Base-by-base conservation (phyloP, 2,888 invertebrate genomes). In the Lasioglossum lativentre region DNA sequence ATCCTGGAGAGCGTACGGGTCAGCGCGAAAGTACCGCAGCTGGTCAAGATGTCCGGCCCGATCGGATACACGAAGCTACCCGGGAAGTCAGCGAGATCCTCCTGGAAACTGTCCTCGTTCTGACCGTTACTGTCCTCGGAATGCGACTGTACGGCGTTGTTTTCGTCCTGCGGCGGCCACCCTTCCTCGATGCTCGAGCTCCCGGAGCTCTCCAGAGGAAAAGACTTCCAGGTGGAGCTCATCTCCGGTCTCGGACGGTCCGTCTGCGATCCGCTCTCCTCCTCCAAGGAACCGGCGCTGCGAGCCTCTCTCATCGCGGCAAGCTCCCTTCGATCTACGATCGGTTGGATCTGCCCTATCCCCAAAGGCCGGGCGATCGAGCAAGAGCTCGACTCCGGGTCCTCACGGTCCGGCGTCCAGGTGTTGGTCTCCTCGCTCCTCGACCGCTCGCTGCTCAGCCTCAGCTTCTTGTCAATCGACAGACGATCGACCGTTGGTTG, bases 131-230 rank as follows among this genome's bases (percentile, higher is more conserved):
- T 94, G 74, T 94, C 94, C 76, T 95, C 94, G 6, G 93, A 93
- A 4, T 94, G 93, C 2, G 93, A 93, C 38, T 94, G 95, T 14
- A 91, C 91, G 40, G 93, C 92, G 40, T 92, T 92, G 73, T 84
- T 91, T 52, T 94, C 93, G 93, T 98, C 98, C 73, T 97, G 97
- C 16, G 97, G 97, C 92, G 97, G 96, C 96, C 97, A 97, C 10
- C 97, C 97, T 93, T 98, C 98, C 94, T 98, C 98, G 72, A 98
- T 96, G 93, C 98, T 98, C 5, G 98, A 98, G 87, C 98, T 98
- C 59, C 97, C 98, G 76, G 98, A 98, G 93, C 98, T 98, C 93
- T 98, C 98, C 27, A 98, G 96, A 38, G 98, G 97, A 93, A 98
- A 98, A 4, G 98, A 97, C 91, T 97, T 96, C 97, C 98, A 98